Percentiles rank a stretch among this genome's conserved stretches.
Evolutionary conservation across 2,888 invertebrate species (phyloP).

Genomic region (Plusia festucae): DNA sequence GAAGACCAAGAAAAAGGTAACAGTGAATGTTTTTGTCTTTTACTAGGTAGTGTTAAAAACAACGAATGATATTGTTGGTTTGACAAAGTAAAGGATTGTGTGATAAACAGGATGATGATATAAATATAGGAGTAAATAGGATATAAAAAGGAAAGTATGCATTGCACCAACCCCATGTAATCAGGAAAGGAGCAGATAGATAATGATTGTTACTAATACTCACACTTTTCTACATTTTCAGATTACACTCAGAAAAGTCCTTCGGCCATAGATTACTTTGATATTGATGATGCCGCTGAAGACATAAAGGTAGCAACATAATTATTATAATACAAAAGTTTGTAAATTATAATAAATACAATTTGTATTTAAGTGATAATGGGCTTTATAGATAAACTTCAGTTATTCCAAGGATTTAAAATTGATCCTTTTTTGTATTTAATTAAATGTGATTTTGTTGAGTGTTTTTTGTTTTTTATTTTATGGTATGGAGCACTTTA

Average conservation of each 20-base stretch:
- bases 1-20: slow-evolving; percentile 85
- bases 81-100: no score
- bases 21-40: no score
- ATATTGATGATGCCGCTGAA: slow-evolving; percentile 97
- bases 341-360: background rate
- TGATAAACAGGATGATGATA: no score
- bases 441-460: slow-evolving; percentile 1
- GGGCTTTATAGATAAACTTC: no score
- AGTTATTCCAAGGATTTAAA: background rate
- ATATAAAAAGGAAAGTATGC: no score
- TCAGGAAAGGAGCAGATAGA: no score
- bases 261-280: slow-evolving; percentile 97
- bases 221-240: slow-evolving; percentile 64
- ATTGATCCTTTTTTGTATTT: background rate
- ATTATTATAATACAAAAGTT: background rate
- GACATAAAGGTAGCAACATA: slow-evolving; percentile 89
- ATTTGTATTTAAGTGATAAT: no score
- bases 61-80: no score
- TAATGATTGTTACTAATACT: no score
- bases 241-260: slow-evolving; percentile 86
- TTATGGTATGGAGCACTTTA: background rate
- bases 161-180: no score
- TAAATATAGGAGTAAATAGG: no score
- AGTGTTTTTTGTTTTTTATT: background rate
- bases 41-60: no score